Base-by-base conservation (phyloP, 2,797 vertebrate species). In the Oreortyx pictus region DNA sequence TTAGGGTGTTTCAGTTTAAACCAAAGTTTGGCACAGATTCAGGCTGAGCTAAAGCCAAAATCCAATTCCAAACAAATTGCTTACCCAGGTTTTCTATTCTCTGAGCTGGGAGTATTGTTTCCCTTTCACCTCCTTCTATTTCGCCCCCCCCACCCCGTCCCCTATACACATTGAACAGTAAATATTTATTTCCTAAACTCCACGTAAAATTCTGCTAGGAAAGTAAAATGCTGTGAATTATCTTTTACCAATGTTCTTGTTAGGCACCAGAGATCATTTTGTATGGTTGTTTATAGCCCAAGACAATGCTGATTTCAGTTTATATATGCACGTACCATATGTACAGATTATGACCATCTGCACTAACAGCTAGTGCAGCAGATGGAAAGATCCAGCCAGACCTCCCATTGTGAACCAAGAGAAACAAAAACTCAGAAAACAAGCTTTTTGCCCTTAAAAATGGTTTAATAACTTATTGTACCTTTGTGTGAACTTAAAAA, bases 341-440 rank as follows among this genome's bases (percentile, higher is more conserved):
- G 89, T 47, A 90, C 81, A 70, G 65, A 84, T 90, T 80, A 88
- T 85, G 92, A 67, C 88, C 89, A 91, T 94, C 95, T 95, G 90
- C 73, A 87, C 50, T 41, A 83, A 74, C n/a, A 71, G 72, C 82
- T 81, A 81, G 75, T 73, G 85, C 29, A 91, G 88, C 92, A 96
- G 93, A 93, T 84, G 85, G 93, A 91, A 93, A 67, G 70, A 85
- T 64, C 73, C 56, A 94, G 62, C 44, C 87, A 91, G 91, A 71
- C 35, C 54, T 92, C 49, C 50, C 64, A 57, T 43, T 64, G 73
- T 41, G 81, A 91, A 84, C 25, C 54, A 57, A 85, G 90, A 87
- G 74, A 86, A 6, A 0, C 2, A 10, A 60, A 23, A 31, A 50
- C 43, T 27, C 22, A 89, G 70, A 71, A 82, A 71, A 31, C 61